These are phyloP conservation scores for Leuciscus idus DNA, from an alignment of 2,113 vertebrate species.

Conservation along the genomic window DNA sequence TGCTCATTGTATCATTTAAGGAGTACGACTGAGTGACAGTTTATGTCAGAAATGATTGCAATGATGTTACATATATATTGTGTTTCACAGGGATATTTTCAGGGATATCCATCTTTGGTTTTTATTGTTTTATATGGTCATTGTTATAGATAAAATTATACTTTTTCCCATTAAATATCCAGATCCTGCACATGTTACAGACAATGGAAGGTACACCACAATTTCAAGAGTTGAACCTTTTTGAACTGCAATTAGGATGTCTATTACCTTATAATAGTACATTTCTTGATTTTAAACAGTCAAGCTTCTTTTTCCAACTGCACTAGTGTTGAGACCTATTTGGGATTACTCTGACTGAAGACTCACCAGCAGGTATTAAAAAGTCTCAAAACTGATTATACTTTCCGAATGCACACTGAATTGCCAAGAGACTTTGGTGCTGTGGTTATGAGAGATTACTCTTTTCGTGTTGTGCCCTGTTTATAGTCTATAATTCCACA, in stretches of 20 bases:
- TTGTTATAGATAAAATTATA: constrained; percentile 37
- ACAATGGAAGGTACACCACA: constrained; percentile 72
- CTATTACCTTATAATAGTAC: constrained; percentile 63
- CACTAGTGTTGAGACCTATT: constrained; percentile 67
- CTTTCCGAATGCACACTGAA: constrained; percentile 44
- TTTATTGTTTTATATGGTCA: background rate
- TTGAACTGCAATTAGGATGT: constrained; percentile 53
- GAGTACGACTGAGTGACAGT: background rate
- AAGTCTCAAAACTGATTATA: constrained; percentile 38
- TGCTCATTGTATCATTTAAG: background rate
- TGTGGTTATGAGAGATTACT: constrained; percentile 20
- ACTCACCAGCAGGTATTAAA: constrained; percentile 65
- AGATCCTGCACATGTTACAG: constrained; percentile 69
- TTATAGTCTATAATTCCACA: background rate
- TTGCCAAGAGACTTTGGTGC: constrained; percentile 14
- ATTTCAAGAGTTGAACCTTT: constrained; percentile 62
- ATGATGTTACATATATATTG: background rate
- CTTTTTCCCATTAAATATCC: constrained; percentile 68
- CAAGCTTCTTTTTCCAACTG: constrained; percentile 54
- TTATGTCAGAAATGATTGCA: background rate
- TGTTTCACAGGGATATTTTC: background rate
- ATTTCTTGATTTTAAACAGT: constrained; percentile 47
- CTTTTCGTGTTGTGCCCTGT: constrained; percentile 6
- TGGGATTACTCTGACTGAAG: constrained; percentile 67
- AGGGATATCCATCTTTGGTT: background rate